Base-by-base conservation (phyloP, 2,797 vertebrate species). In the Dendrocincla fuliginosa region DNA sequence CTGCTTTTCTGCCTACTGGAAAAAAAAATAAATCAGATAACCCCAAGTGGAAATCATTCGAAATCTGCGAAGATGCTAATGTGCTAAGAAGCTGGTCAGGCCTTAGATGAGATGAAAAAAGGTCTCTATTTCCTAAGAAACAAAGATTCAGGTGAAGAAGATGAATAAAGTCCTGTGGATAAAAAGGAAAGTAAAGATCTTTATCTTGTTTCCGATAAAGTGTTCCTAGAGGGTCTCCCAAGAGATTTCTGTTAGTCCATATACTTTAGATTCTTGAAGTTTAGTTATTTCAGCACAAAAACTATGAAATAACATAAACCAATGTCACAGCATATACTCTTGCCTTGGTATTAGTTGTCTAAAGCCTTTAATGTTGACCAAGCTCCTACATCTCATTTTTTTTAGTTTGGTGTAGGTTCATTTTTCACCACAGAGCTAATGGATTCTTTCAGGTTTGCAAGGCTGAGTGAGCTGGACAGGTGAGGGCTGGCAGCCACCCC, bases 371-470 rank as follows among this genome's bases (percentile, higher is more conserved):
- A 59, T 89, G 95, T 94, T 90, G 81, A 90, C 53, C 63, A 73
- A 88, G 30, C 19, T 70, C 52, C 37, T 39, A 64, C 67, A 75
- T 84, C 74, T 93, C 74, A 80, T 91, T 93, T 94, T 94, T 65
- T 95, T 74, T 50, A 57, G 74, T 95, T 97, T 86, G 84, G 77
- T 89, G 95, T 74, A 87, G 61, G 78, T 65, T 96, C 69, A 91
- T 86, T 97, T 93, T 78, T 85, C 70, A 74, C 86, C 91, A 61
- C 63, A n/a, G 90, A 93, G 55, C 68, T 95, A 87, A 96, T 79
- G 81, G 87, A 95, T 86, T 86, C 53, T 35, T 76, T 93, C 92
- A 89, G 82, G 84, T 65, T 79, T 86, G 63, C 88, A 93, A 90
- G 93, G 30, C 80, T 83, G 87, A 97, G 57, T 73, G 80, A 94